Base-by-base conservation (phyloP, 2,797 vertebrate species). In the Eulemur albifrons region DNA sequence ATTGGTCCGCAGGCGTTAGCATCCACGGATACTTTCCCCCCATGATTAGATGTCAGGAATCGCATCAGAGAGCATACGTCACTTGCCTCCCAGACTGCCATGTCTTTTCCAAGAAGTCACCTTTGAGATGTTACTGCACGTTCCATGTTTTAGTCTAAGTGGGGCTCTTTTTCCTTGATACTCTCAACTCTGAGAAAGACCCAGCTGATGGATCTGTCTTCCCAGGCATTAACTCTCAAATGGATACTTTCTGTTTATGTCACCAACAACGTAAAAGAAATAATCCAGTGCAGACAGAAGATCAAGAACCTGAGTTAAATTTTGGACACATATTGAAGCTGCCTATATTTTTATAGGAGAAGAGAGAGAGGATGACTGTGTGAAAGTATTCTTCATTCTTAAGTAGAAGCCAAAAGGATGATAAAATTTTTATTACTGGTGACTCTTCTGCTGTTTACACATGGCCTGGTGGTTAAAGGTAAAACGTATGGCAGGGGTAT, bases 1-100 rank as follows among this genome's bases (percentile, higher is more conserved):
- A 0, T 6, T 57, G 43, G n/a, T 40, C 25, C n/a, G 6, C 6
- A 52, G 20, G 70, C 2, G 1, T 8, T 21, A 30, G 25, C 54
- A 35, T 32, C 27, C 79, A 67, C 1, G 8, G 76, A 45, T 5
- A 5, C 50, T 63, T 52, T 30, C 14, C 3, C 52, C 84, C 38
- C 14, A 5, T 2, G 0, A 27, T 48, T 25, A 73, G n/a, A 25
- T 21, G 15, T 38, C 59, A 81, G 70, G 38, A 13, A 48, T 13
- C 12, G 15, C 6, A 4, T 40, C 59, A 1, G 57, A 48, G 52
- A 27, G 61, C 40, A 63, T 7, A 1, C 38, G 1, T 21, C 23
- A 4, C 32, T 27, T 10, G 35, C 50, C 20, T 95, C 72, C 54
- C 57, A 43, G 94, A 38, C 2, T 23, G 48, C 35, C 50, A 50